Percentiles rank a stretch among this genome's conserved stretches.
Conservation (phyloP, 2,113 vertebrate genomes). For the Reinhardtius hippoglossoides region DNA sequence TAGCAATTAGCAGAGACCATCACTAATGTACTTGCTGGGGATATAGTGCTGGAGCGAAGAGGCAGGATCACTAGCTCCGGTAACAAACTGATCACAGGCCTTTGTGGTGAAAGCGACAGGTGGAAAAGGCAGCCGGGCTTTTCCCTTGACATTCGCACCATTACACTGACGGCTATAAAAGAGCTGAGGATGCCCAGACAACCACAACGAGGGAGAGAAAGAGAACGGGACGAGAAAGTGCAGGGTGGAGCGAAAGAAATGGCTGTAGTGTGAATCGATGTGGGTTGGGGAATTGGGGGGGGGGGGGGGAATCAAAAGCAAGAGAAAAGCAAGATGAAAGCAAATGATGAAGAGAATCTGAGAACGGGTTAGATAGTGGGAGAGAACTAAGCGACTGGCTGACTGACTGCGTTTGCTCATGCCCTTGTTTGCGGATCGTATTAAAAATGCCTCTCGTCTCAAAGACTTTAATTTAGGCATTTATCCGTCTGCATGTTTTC, state of each 20-base stretch:
- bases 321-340: slow-evolving; percentile 70
- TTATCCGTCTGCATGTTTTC: slow-evolving; percentile 53
- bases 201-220: slow-evolving; percentile 24
- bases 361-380: slow-evolving; percentile 28
- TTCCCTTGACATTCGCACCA: slow-evolving; percentile 62
- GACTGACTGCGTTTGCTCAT: slow-evolving; percentile 39
- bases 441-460: slow-evolving; percentile 55
- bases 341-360: slow-evolving; percentile 63
- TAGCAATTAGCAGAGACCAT: slow-evolving; percentile 50
- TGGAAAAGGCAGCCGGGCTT: slow-evolving; percentile 15
- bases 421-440: slow-evolving; percentile 45
- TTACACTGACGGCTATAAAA: slow-evolving; percentile 53
- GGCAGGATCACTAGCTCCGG: slow-evolving; percentile 24
- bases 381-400: slow-evolving; percentile 60
- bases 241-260: slow-evolving; percentile 24
- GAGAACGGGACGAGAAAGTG: slow-evolving; percentile 14
- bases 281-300: not conserved
- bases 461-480: slow-evolving; percentile 46
- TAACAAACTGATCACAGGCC: slow-evolving; percentile 70
- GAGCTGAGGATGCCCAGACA: slow-evolving; percentile 36
- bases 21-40: slow-evolving; percentile 30
- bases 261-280: slow-evolving; percentile 35
- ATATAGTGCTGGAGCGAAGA: not conserved
- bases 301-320: slow-evolving; percentile 54
- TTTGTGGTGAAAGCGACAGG: slow-evolving; percentile 41